These are phyloP conservation scores for Erpornis zantholeuca DNA, from an alignment of 2,113 vertebrate genomes.

Conservation along the genomic window DNA sequence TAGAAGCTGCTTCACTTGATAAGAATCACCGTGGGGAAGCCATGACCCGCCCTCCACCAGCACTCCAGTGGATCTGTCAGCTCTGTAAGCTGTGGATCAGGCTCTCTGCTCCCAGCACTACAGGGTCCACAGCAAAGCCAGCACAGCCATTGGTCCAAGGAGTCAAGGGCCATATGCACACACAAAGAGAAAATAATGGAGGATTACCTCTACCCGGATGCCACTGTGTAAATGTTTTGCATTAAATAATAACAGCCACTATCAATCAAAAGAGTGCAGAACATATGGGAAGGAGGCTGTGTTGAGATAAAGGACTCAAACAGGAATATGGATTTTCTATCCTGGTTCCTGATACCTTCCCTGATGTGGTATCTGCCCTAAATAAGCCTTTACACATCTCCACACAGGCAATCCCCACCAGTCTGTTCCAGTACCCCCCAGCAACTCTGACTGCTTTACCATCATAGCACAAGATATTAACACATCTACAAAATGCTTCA, in stretches of 20 bases:
- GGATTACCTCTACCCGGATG: background rate
- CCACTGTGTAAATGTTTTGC: background rate
- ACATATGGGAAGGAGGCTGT: conserved; percentile 17
- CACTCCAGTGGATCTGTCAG: background rate
- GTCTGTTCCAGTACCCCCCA: background rate
- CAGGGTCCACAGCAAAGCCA: background rate
- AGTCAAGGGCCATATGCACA: background rate
- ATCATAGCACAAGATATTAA: background rate
- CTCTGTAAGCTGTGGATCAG: background rate
- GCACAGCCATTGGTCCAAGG: background rate
- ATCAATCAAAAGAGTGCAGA: background rate
- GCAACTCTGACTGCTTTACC: background rate
- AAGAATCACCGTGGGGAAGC: background rate
- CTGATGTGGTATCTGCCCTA: background rate
- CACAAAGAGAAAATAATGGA: background rate
- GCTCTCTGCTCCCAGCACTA: background rate
- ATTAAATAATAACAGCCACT: background rate
- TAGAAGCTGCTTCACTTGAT: background rate
- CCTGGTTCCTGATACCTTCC: background rate
- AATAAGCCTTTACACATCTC: background rate
- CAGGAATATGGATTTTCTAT: background rate
- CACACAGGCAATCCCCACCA: background rate
- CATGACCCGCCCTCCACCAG: background rate
- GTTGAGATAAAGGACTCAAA: background rate
- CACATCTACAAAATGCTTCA: background rate